Base-by-base conservation (phyloP, 2,888 invertebrate species). In the Cantharis flavilabris region DNA sequence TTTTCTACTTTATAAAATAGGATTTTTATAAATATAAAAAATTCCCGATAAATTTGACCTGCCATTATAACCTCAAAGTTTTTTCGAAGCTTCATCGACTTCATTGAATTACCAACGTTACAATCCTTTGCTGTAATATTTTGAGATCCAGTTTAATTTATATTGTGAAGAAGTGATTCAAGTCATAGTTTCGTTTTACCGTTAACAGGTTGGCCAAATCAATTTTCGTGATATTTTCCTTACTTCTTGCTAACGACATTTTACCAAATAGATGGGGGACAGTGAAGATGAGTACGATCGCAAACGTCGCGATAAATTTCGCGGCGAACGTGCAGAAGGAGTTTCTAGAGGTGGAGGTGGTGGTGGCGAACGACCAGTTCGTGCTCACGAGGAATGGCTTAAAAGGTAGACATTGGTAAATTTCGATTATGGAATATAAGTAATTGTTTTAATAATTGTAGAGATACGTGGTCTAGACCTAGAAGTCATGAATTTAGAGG, bases 251-350 rank as follows among this genome's bases (percentile, higher is more conserved):
- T 49, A 49, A 49, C 33, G n/a, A 49, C 14, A 23, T 23, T 64
- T 16, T 10, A 20, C 16, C 3, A 76, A 80, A 30, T 75, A 82
- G 83, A 98, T 98, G 98, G 98, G 92, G 80, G 99, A 99, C 88
- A 98, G 98, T 86, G 99, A 99, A 89, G 99, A 99, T 89, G 99
- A 99, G 87, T 98, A 97, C 87, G 98, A 98, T 88, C 93, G 98
- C 78, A 97, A 97, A 86, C 91, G 97, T 62, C 92, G 98, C 69
- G 99, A 99, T 87, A 99, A 99, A 88, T 99, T 99, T 86, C 93
- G 98, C 72, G 96, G 98, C 11, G 98, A 99, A 90, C 92, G 96
- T 82, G 94, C 92, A 49, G 94, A 92, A 87, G 95, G 92, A 72
- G 94, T 92, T 81, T 94, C 94, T 83, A 90, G 95, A 78, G 92